A percentile compares a stretch with the other conserved stretches of the same genome.
These are phyloP conservation scores for Scrobipalpa atriplicella DNA, from an alignment of 2,888 invertebrate genomes.

Conservation along the genomic window DNA sequence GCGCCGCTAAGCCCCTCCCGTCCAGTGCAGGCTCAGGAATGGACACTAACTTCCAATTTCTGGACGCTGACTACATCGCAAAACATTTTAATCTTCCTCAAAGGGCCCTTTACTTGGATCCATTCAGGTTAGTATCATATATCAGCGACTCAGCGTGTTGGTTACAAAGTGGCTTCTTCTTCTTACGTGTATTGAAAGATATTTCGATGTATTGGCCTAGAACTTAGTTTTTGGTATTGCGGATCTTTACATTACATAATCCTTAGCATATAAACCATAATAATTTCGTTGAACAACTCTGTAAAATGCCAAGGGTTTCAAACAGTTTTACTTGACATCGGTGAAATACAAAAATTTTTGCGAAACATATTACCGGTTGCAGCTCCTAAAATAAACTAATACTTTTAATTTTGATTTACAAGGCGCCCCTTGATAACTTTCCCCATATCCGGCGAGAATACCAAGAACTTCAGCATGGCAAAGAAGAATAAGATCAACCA, in stretches of 20 bases:
- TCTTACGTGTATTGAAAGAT: no score
- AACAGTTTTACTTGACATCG: no score
- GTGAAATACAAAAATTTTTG: no score
- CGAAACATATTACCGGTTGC: no score
- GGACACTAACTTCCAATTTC: conserved; percentile 52
- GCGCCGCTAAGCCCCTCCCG: not conserved
- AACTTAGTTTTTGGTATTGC: no score
- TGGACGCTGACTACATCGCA: conserved; percentile 67
- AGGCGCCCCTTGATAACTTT: conserved; percentile 74
- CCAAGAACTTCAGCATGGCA: conserved; percentile 63
- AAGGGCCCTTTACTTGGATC: conserved; percentile 67
- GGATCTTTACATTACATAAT: no score
- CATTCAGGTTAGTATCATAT: conserved; percentile 51
- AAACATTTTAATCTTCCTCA: conserved; percentile 68
- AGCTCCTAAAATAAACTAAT: not conserved
- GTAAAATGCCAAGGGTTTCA: no score
- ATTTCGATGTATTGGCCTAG: no score
- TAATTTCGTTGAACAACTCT: no score
- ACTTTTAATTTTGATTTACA: not conserved
- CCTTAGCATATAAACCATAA: no score
- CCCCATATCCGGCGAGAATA: conserved; percentile 68
- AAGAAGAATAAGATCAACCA: conserved; percentile 72
- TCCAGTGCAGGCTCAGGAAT: conserved; percentile 27
- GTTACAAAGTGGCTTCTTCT: not conserved
- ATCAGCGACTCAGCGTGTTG: no score